Base-by-base conservation (phyloP, 2,797 vertebrate species). In the Clarias platycephalus region DNA sequence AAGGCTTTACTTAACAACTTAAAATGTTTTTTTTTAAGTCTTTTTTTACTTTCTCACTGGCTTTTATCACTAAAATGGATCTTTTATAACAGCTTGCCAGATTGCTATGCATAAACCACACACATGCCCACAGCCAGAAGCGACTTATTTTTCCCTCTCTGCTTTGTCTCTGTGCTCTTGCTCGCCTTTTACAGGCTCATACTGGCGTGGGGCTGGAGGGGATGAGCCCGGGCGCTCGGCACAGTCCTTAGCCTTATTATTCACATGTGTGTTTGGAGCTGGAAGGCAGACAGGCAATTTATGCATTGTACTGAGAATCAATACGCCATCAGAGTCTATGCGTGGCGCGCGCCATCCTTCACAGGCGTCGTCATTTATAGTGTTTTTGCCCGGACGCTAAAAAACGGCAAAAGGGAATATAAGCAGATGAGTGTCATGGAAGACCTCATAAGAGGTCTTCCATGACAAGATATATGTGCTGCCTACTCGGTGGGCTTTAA, bases 221-320 rank as follows among this genome's bases (percentile, higher is more conserved):
- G 75, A 86, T 72, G 68, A 82, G 84, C 80, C 67, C 31, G 22
- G 81, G 49, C 62, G 12, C 18, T 66, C 79, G 63, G 89, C 86
- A 88, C 90, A 91, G 88, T 89, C 90, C 93, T 92, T 92, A 88
- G 91, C 93, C 91, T 37, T 91, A 92, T 44, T 92, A 93, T 91
- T 95, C 94, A 94, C 93, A 91, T 91, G 86, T 88, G 93, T 91
- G 91, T 94, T 92, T 92, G 92, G 92, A 90, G 93, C 95, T 95
- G 93, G 88, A 91, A 96, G 96, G 95, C 95, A 95, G 76, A 91
- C 89, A 90, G 93, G 94, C 95, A 95, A 95, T 95, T 95, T 96
- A 93, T 95, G 92, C 90, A 90, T 90, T 81, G 91, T 80, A 91
- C 92, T 91, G 93, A 92, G 93, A 95, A 96, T 96, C 96, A 91